phyloP scores from a whole-genome alignment of 2,888 invertebrate species.

The Drosophila formosana region DNA sequence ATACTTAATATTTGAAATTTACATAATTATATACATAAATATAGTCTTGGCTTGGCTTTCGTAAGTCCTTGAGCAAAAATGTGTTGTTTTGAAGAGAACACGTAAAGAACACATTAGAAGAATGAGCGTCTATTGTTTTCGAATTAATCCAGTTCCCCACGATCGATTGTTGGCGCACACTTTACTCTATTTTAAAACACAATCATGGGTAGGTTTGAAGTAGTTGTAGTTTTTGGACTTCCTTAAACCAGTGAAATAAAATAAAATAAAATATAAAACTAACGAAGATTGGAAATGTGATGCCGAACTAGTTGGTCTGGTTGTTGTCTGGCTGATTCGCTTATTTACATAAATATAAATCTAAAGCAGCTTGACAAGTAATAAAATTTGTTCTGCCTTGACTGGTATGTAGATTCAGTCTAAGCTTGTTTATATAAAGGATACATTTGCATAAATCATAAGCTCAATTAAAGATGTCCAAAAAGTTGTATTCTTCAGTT shows the following conservation, averaged over 20 bases:
- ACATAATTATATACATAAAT: slow-evolving; percentile 4
- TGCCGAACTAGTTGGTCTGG: slow-evolving; percentile 52
- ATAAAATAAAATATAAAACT: slow-evolving; percentile 6
- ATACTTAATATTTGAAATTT: slow-evolving; percentile 6
- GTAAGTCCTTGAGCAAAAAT: slow-evolving; percentile 12
- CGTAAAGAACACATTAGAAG: slow-evolving; percentile 1
- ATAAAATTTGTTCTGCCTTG: slow-evolving; percentile 70
- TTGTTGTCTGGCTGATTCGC: slow-evolving; percentile 43
- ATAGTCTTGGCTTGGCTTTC: background rate
- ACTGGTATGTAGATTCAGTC: slow-evolving; percentile 54
- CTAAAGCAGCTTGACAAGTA: slow-evolving; percentile 65
- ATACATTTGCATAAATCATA: slow-evolving; percentile 80
- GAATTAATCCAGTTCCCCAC: slow-evolving; percentile 7
- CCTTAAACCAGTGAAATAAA: slow-evolving; percentile 24
- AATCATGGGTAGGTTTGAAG: slow-evolving; percentile 4
- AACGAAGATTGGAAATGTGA: slow-evolving; percentile 22
- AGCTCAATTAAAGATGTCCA: slow-evolving; percentile 72
- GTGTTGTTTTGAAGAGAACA: slow-evolving; percentile 4
- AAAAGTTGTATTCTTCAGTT: slow-evolving; percentile 47
- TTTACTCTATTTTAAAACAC: slow-evolving; percentile 16
- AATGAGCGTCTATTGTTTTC: slow-evolving; percentile 15
- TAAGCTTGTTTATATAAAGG: slow-evolving; percentile 55
- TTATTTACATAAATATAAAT: slow-evolving; percentile 73
- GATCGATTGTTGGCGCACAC: background rate
- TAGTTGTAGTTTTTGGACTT: slow-evolving; percentile 27